Conservation (phyloP, 2,113 vertebrate genomes). For the Bubo scandiacus region DNA sequence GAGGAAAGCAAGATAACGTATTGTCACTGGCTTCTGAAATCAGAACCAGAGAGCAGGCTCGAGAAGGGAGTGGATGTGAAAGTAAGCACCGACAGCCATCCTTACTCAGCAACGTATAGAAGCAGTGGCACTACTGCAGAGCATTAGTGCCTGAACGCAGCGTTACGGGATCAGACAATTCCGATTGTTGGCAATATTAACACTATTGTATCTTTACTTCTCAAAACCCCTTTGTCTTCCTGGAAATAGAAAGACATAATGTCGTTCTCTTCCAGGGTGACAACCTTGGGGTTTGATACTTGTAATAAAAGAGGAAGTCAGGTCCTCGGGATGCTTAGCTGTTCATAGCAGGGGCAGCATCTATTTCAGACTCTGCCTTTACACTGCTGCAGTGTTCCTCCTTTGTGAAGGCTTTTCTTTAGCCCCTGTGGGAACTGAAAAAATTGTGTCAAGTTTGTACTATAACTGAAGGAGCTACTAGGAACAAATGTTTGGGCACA, state of each 20-base stretch:
- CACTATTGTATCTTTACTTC: neutral
- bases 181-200: neutral
- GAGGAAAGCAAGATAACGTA: slow-evolving; percentile 40
- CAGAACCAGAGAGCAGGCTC: slow-evolving; percentile 92
- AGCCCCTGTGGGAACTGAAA: neutral
- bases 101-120: neutral
- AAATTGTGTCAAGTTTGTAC: neutral
- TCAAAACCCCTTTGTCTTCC: neutral
- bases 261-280: neutral
- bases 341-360: neutral
- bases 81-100: slow-evolving; percentile 65
- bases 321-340: neutral
- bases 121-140: neutral
- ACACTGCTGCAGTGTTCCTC: neutral
- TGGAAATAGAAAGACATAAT: neutral
- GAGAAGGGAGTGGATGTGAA: slow-evolving; percentile 93
- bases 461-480: neutral
- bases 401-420: neutral
- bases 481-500: neutral
- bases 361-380: neutral
- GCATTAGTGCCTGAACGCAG: neutral
- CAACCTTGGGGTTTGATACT: neutral
- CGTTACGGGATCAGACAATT: neutral
- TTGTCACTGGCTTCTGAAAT: slow-evolving; percentile 92
- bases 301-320: neutral